Base-by-base conservation (phyloP, 1,140 invertebrate genomes). In the Aphis craccivora region DNA sequence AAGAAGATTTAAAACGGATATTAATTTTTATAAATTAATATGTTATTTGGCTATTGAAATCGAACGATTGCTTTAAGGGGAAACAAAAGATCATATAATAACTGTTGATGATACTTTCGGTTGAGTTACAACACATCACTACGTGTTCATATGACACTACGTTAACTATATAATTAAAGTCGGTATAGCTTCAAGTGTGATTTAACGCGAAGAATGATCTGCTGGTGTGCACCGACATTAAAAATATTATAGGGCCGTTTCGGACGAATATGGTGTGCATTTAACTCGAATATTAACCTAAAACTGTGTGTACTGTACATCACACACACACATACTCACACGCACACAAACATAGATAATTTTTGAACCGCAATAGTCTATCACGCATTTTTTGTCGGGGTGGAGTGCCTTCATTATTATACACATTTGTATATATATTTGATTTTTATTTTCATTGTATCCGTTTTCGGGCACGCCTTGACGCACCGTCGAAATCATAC, bases 391-490 rank as follows among this genome's bases (percentile, higher is more conserved):
- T 67, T 67, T 48, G 45, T 83, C 67, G 43, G 90, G 3, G 35
- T 20, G 90, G 37, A 67, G 40, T 43, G 90, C 40, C 53, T 40
- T 91, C 35, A 76, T n/a, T 81, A 45, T 76, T 81, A 45, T 76
- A 40, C 18, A 23, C 40, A 89, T 90, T 76, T 37, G 35, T 53
- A 90, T 55, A 51, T 37, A 37, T 67, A 51, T 51, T 87, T 48
- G 30, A 30, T 53, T 90, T 53, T 91, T 43, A 37, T 67, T 40
- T n/a, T 91, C 91, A 53, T 83, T 53, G 81, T 92, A 92, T 83
- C 91, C 91, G 91, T 92, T 92, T 92, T 92, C 40, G 90, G 91
- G 91, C 91, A 84, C 91, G 48, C 91, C 91, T 92, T n/a, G 91
- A 53, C 48, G n/a, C 37, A 37, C 53, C 53, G 37, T 90, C 89